Base-by-base conservation (phyloP, 2,888 invertebrate genomes). In the Volucella inanis region DNA sequence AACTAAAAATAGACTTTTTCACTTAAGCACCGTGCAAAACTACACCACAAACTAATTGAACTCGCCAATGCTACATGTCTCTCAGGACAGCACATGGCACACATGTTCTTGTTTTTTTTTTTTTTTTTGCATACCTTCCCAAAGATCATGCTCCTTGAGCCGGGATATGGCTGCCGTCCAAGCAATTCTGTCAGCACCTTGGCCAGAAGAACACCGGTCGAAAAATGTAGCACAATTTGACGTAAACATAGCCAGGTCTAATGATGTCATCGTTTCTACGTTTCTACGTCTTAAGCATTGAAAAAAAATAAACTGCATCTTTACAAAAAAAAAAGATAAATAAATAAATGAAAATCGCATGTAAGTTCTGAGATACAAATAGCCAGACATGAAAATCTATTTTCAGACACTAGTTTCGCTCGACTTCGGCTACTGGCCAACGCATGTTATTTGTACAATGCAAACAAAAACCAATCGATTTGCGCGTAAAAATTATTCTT, bases 251-350 rank as follows among this genome's bases (percentile, higher is more conserved):
- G 45, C 18, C 10, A 31, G 41, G 22, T 52, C 14, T 47, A 61
- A 72, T 84, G 83, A 84, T 84, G 83, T 84, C 83, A 84, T 79
- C 15, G 68, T 79, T 84, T 49, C 45, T 22, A 64, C 74, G 78
- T 68, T 72, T 67, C 67, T 49, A 39, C 31, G 31, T 31, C 31
- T 31, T 31, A 31, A 31, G 31, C 31, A 6, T 39, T 47, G 82
- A 72, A 67, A 47, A 67, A 47, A 72, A 75, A 68, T 57, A 74
- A 61, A 68, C 55, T 80, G 50, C 57, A 59, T 62, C 52, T 77
- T 62, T 62, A 62, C 18, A 43, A 31, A 31, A 22, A 31, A 31
- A 22, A 31, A 31, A 31, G 31, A 31, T 31, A 31, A 31, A 31
- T 31, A 6, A 31, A 15, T 11, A 9, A 54, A 11, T 62, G 14